A percentile compares a stretch with the other conserved stretches of the same genome.
Conservation (phyloP, 1,140 invertebrate species). For the Drosophila rufa region DNA sequence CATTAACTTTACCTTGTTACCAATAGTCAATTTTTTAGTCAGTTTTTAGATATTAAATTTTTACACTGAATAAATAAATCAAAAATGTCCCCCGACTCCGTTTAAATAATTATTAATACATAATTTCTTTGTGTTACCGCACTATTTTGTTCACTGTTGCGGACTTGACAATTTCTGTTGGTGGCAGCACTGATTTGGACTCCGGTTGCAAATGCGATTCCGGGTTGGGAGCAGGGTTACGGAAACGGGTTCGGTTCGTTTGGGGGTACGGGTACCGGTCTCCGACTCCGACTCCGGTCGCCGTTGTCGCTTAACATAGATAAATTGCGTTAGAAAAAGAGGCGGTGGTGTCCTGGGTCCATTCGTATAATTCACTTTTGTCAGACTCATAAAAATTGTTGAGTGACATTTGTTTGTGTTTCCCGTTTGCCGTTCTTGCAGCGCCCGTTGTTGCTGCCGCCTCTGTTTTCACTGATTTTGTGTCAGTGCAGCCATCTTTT, state of each 20-base stretch:
- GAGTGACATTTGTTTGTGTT: conserved; percentile 83
- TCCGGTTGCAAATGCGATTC: conserved; percentile 4
- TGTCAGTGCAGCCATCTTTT: conserved; percentile 78
- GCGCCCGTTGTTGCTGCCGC: conserved; percentile 21
- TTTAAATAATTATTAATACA: neutral
- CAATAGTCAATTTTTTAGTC: too few species aligned
- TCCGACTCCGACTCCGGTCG: conserved; percentile 40
- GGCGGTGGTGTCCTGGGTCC: conserved; percentile 75
- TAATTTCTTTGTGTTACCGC: too few species aligned
- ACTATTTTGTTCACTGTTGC: neutral
- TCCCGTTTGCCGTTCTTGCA: conserved; percentile 69
- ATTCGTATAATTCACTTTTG: conserved; percentile 84
- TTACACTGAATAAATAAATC: too few species aligned
- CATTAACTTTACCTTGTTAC: too few species aligned
- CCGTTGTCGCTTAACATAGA: conserved; percentile 74
- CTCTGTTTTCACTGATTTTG: conserved; percentile 74
- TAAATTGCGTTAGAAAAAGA: conserved; percentile 84
- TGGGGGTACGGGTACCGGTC: neutral
- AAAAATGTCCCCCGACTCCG: too few species aligned
- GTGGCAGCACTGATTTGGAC: conserved; percentile 12
- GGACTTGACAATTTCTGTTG: neutral
- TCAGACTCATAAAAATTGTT: conserved; percentile 84
- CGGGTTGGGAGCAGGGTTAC: conserved; percentile 9
- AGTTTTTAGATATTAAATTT: too few species aligned
- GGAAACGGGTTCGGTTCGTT: conserved; percentile 11